Evolutionary conservation across 2,113 vertebrate genomes (phyloP).

Genomic region (Alosa alosa): DNA sequence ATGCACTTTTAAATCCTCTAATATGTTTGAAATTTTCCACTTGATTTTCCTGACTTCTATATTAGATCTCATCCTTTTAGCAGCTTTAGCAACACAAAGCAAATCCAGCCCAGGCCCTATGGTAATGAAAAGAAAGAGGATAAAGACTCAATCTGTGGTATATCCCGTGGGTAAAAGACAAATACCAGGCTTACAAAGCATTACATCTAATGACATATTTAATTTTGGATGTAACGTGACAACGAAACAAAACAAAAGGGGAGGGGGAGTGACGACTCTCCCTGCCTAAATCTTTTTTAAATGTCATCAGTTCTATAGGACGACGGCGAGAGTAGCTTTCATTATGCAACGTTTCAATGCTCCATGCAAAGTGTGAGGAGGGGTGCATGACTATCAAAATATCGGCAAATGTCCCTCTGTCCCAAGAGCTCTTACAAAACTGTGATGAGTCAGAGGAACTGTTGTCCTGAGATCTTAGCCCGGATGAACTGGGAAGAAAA

Average conservation of each 20-base stretch:
- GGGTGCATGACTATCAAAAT: background rate
- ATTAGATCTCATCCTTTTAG: slow-evolving; percentile 58
- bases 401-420: background rate
- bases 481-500: background rate
- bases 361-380: background rate
- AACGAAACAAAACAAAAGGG: slow-evolving; percentile 28
- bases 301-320: background rate
- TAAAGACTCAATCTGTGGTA: slow-evolving; percentile 58
- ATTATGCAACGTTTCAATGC: background rate
- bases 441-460: slow-evolving; percentile 32
- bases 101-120: slow-evolving; percentile 53
- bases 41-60: slow-evolving; percentile 41
- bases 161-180: slow-evolving; percentile 57
- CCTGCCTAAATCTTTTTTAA: background rate
- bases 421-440: slow-evolving; percentile 27
- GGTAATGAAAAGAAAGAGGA: slow-evolving; percentile 48
- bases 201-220: slow-evolving; percentile 63
- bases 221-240: slow-evolving; percentile 54
- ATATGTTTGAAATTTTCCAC: slow-evolving; percentile 37
- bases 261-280: background rate
- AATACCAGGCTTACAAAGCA: slow-evolving; percentile 62
- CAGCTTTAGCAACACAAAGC: slow-evolving; percentile 47
- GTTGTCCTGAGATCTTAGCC: background rate
- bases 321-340: background rate
- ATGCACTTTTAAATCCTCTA: slow-evolving; percentile 32